Percentiles rank a stretch among this genome's conserved stretches.
Conservation (phyloP, 2,797 vertebrate species). For the Micrastur ruficollis region DNA sequence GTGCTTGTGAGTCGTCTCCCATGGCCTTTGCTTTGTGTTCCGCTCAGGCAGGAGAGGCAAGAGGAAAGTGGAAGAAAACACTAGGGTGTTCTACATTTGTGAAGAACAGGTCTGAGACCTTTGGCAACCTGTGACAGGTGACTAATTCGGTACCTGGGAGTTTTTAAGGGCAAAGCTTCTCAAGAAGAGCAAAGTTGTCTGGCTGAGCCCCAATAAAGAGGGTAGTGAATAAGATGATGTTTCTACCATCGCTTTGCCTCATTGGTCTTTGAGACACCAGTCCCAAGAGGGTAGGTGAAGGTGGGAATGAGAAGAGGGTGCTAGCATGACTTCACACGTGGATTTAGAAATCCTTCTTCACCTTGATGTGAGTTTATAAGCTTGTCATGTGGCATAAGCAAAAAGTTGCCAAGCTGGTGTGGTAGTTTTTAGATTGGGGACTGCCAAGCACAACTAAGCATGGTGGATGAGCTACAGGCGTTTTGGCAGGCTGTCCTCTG, state of each 20-base stretch:
- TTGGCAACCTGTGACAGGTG: neutral
- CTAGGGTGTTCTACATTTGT: neutral
- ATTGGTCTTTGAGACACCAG: neutral
- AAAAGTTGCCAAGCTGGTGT: neutral
- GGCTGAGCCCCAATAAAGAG: neutral
- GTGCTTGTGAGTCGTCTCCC: accelerated
- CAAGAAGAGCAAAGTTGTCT: neutral
- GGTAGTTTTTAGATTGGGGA: neutral
- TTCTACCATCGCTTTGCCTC: neutral
- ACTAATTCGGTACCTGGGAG: neutral
- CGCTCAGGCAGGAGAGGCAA: neutral
- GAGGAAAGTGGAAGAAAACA: neutral
- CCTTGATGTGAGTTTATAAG: neutral
- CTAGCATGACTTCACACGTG: neutral
- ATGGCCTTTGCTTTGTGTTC: neutral
- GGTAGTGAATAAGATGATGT: neutral
- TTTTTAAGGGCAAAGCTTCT: neutral
- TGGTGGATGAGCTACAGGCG: neutral
- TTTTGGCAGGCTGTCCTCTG: neutral
- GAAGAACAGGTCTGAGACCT: neutral
- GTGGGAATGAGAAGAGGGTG: neutral
- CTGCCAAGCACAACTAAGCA: neutral
- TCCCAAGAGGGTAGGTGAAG: neutral
- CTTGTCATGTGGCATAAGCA: neutral
- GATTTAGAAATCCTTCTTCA: neutral